A percentile compares a stretch with the other conserved stretches of the same genome.
phyloP scores from a whole-genome alignment of 2,888 invertebrate species.

The Volucella bombylans region DNA sequence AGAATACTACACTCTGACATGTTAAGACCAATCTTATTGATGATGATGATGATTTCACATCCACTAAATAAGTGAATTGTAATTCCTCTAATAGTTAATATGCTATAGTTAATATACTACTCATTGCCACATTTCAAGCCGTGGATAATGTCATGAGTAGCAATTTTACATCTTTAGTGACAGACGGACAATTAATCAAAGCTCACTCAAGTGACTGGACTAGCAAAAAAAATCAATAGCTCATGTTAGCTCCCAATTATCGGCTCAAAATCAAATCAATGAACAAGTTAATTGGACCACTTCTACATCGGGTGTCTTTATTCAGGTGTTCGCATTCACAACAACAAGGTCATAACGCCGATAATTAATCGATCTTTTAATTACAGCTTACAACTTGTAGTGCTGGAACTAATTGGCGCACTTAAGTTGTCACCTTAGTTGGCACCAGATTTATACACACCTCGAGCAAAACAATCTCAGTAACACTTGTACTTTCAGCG shows the following conservation, averaged over 20 bases:
- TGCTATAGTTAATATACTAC: no score
- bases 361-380: constrained; percentile 63
- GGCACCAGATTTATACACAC: constrained; percentile 12
- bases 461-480: constrained; percentile 25
- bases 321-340: constrained; percentile 17
- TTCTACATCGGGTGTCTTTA: constrained; percentile 36
- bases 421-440: constrained; percentile 53
- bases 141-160: no score
- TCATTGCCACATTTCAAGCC: no score
- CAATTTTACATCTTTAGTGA: no score
- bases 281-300: constrained; percentile 60
- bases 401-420: constrained; percentile 53
- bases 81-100: no score
- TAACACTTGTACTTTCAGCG: constrained; percentile 69
- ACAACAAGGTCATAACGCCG: constrained; percentile 47
- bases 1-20: no score
- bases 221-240: neutral
- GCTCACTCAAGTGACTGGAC: neutral
- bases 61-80: no score
- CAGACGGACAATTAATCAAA: no score
- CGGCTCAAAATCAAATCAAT: constrained; percentile 25
- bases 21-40: no score
- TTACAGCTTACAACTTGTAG: constrained; percentile 53
- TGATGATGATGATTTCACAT: no score
- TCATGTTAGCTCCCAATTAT: constrained; percentile 50